phyloP scores from a whole-genome alignment of 2,888 invertebrate genomes.

The Papilio gigon region DNA sequence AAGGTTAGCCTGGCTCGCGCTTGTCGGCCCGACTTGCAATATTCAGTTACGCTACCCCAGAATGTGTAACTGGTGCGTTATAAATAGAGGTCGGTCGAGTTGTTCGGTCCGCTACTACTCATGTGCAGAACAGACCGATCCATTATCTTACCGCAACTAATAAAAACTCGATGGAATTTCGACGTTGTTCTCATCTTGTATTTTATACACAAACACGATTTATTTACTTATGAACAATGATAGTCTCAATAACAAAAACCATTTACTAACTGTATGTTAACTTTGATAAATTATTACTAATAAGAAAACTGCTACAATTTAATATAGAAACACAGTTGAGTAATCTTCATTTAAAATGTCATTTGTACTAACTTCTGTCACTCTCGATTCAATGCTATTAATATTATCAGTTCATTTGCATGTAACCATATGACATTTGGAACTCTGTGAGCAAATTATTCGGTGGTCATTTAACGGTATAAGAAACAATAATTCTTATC shows the following conservation, averaged over 20 bases:
- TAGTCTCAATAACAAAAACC: too few species aligned
- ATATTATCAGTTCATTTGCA: conserved; percentile 7
- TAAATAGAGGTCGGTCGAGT: conserved; percentile 74
- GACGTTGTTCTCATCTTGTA: conserved; percentile 51
- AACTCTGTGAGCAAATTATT: neutral
- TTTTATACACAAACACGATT: conserved; percentile 46
- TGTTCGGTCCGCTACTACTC: conserved; percentile 66
- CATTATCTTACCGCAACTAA: conserved; percentile 77
- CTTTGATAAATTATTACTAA: neutral
- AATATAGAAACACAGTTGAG: neutral
- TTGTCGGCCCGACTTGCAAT: conserved; percentile 71
- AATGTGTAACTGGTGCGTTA: conserved; percentile 68
- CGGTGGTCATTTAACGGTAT: neutral
- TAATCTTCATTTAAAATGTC: neutral
- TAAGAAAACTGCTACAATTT: neutral
- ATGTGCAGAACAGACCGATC: conserved; percentile 71
- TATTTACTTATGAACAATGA: conserved; percentile 24
- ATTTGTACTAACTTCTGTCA: neutral
- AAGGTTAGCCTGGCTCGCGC: conserved; percentile 51
- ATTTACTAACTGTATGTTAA: too few species aligned
- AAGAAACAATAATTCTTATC: too few species aligned
- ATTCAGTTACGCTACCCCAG: conserved; percentile 70
- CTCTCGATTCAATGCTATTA: conserved; percentile 5
- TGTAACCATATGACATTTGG: conserved; percentile 4
- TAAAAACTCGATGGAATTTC: conserved; percentile 77